These are phyloP conservation scores for Syritta pipiens DNA, from an alignment of 2,888 invertebrate genomes.

Conservation along the genomic window DNA sequence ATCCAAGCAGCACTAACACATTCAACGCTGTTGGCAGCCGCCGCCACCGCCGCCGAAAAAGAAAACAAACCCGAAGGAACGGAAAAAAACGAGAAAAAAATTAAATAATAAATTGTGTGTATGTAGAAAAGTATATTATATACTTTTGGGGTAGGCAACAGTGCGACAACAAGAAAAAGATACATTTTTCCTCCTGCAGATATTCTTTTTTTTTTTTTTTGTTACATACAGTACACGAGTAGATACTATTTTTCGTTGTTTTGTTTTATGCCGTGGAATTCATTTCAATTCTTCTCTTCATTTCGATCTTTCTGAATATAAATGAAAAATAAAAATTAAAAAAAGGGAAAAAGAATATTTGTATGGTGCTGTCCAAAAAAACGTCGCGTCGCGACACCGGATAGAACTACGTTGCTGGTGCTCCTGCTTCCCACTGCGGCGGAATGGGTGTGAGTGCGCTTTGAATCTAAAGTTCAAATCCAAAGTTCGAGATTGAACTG, in stretches of 20 bases:
- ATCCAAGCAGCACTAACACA: slow-evolving; percentile 70
- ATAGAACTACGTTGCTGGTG: slow-evolving; percentile 60
- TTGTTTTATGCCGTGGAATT: slow-evolving; percentile 63
- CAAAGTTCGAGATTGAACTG: slow-evolving; percentile 67
- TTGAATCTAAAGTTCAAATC: slow-evolving; percentile 67
- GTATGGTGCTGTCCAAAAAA: slow-evolving; percentile 47
- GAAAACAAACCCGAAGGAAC: slow-evolving; percentile 67
- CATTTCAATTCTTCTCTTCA: slow-evolving; percentile 58
- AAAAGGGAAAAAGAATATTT: slow-evolving; percentile 32
- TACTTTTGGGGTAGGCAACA: slow-evolving; percentile 70
- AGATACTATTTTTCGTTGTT: slow-evolving; percentile 46
- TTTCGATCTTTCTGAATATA: slow-evolving; percentile 37
- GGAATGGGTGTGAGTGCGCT: slow-evolving; percentile 67
- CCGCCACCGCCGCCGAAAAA: slow-evolving; percentile 55
- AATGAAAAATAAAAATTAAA: slow-evolving; percentile 14
- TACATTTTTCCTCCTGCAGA: slow-evolving; percentile 68
- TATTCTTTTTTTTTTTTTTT: slow-evolving; percentile 47
- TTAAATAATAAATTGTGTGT: slow-evolving; percentile 69
- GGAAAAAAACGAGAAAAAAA: slow-evolving; percentile 56
- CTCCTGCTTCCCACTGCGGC: slow-evolving; percentile 48
- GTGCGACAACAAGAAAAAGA: slow-evolving; percentile 69
- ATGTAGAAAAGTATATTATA: slow-evolving; percentile 67
- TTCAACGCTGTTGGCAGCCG: slow-evolving; percentile 59
- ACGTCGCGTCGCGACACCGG: slow-evolving; percentile 55
- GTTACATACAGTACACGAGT: slow-evolving; percentile 32